These are phyloP conservation scores for Pseudois nayaur DNA, from an alignment of 2,113 vertebrate genomes.

Conservation along the genomic window DNA sequence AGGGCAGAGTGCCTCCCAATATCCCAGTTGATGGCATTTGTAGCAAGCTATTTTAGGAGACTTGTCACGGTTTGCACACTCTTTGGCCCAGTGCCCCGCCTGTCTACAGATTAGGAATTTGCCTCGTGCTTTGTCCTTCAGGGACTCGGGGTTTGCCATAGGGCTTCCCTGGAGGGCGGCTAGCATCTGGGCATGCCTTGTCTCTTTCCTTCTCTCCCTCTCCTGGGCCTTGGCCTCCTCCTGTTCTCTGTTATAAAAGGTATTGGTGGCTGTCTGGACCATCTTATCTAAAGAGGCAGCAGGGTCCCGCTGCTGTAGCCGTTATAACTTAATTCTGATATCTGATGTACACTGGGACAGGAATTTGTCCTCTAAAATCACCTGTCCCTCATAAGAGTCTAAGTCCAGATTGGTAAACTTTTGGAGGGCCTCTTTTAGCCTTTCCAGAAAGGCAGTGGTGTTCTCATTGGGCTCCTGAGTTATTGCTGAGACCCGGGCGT, in stretches of 20 bases:
- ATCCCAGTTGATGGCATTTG: background rate
- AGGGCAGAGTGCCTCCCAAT: background rate
- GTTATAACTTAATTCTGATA: background rate
- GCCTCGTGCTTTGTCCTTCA: background rate
- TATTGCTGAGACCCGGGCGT: background rate
- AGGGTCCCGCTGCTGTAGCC: background rate
- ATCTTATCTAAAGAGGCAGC: background rate
- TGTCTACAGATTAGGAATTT: background rate
- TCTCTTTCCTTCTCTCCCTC: background rate
- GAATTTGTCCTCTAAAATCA: background rate
- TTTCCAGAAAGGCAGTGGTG: background rate
- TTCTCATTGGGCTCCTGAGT: background rate
- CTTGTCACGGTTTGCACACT: background rate
- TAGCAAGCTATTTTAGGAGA: background rate
- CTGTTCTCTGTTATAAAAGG: background rate
- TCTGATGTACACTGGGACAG: background rate
- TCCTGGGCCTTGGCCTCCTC: background rate
- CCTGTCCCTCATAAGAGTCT: background rate
- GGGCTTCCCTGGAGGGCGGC: background rate
- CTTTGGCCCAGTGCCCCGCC: background rate
- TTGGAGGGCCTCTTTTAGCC: background rate
- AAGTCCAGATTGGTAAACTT: background rate
- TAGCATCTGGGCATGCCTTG: background rate
- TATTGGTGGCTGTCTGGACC: background rate
- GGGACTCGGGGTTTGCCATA: background rate